A percentile compares a stretch with the other conserved stretches of the same genome.
Evolutionary conservation across 2,888 invertebrate genomes (phyloP).

Genomic region (Drosophila antonietae): DNA sequence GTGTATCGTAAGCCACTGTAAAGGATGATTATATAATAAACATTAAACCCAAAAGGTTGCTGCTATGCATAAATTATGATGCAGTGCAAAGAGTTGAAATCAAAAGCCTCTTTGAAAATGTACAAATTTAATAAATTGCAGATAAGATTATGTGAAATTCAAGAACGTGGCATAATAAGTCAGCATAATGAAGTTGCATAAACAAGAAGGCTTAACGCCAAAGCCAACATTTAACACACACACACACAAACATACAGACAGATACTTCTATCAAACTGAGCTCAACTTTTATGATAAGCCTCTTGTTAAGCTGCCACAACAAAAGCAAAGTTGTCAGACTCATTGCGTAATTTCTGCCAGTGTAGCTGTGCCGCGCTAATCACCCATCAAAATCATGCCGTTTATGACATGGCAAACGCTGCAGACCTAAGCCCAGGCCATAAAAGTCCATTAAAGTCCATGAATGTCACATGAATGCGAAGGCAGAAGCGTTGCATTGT

Average conservation of each 20-base stretch:
- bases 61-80: too few species aligned
- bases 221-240: background rate
- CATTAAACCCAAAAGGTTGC: too few species aligned
- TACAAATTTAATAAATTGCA: background rate
- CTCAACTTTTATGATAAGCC: conserved; percentile 6
- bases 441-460: conserved; percentile 1
- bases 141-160: background rate
- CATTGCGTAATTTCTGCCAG: conserved; percentile 2
- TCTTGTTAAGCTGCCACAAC: background rate
- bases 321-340: background rate
- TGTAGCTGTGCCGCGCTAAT: conserved; percentile 2
- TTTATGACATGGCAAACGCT: conserved; percentile 3
- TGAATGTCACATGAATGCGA: conserved; percentile 2
- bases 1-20: too few species aligned
- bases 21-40: too few species aligned
- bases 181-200: conserved; percentile 1
- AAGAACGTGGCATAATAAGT: background rate
- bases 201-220: background rate
- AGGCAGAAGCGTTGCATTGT: conserved; percentile 21
- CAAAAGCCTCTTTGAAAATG: background rate
- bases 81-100: too few species aligned
- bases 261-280: background rate
- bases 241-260: background rate
- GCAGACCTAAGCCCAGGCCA: background rate
- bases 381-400: conserved; percentile 11